Conservation (phyloP, 37 sponge, comb jelly and placozoan genomes). For the Cladorhizidae sp. region DNA sequence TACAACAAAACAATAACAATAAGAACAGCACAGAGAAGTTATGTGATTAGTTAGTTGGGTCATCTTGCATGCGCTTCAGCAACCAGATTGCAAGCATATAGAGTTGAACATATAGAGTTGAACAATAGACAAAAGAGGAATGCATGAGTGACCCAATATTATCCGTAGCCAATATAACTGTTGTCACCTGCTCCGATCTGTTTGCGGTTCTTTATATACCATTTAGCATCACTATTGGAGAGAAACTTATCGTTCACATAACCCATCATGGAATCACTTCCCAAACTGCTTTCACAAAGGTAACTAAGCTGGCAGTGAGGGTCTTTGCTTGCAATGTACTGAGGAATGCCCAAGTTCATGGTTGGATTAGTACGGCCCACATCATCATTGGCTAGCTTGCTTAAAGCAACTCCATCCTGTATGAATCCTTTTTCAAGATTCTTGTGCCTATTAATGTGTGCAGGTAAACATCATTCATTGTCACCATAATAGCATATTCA, state of each 20-base stretch:
- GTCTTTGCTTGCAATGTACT: slow-evolving; percentile 65
- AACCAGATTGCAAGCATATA: no score
- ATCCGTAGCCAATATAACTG: no score
- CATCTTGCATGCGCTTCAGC: no score
- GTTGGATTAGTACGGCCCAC: slow-evolving; percentile 63
- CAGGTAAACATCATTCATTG: no score
- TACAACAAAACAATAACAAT: slow-evolving; percentile 25
- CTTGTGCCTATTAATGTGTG: slow-evolving; percentile 47
- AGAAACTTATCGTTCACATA: slow-evolving; percentile 44
- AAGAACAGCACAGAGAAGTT: no score
- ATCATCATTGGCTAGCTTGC: slow-evolving; percentile 73
- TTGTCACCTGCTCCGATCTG: slow-evolving; percentile 47
- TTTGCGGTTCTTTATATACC: slow-evolving; percentile 25
- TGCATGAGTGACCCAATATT: no score
- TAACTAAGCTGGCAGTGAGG: slow-evolving; percentile 16
- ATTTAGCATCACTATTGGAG: slow-evolving; percentile 17
- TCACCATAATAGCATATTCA: no score
- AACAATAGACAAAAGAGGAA: no score
- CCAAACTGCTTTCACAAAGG: slow-evolving; percentile 48
- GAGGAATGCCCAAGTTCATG: slow-evolving; percentile 72
- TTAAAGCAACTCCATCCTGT: slow-evolving; percentile 62
- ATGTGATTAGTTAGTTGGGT: no score
- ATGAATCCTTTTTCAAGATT: slow-evolving; percentile 68
- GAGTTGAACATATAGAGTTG: no score
- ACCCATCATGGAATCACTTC: slow-evolving; percentile 40